Evolutionary conservation across 2,797 vertebrate species (phyloP).

Genomic region (Monodelphis domestica): DNA sequence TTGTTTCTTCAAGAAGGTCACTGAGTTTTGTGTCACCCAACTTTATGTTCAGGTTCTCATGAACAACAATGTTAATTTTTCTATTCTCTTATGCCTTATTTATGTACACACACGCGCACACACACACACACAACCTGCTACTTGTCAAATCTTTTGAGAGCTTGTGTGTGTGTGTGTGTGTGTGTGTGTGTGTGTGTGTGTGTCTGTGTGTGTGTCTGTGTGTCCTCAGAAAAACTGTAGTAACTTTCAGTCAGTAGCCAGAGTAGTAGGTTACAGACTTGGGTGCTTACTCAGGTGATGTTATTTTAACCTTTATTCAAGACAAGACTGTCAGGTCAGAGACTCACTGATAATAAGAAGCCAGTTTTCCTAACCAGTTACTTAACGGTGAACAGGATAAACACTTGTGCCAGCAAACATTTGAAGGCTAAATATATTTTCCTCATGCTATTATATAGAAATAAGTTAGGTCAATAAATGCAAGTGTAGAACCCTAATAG

Average conservation of each 20-base stretch:
- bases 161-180: background rate
- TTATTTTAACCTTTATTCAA: slow-evolving; percentile 25
- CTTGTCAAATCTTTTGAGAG: slow-evolving; percentile 6
- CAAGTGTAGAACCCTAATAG: slow-evolving; percentile 11
- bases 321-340: slow-evolving; percentile 10
- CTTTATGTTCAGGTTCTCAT: slow-evolving; percentile 12
- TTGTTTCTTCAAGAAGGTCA: slow-evolving; percentile 53
- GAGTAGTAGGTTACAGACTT: slow-evolving; percentile 62
- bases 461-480: slow-evolving; percentile 31
- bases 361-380: slow-evolving; percentile 4
- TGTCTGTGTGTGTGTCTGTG: background rate
- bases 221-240: slow-evolving; percentile 31
- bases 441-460: background rate
- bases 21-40: background rate
- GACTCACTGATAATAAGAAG: background rate
- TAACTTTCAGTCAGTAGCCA: slow-evolving; percentile 73
- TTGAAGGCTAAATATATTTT: background rate
- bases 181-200: too few relatives aligned
- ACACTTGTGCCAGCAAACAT: background rate
- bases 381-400: slow-evolving; percentile 6
- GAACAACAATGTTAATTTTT: slow-evolving; percentile 30
- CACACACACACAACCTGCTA: background rate
- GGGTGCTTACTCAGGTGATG: slow-evolving; percentile 42
- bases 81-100: background rate
- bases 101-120: background rate